phyloP scores from a whole-genome alignment of 2,113 vertebrate species.

The Nesoenas mayeri region DNA sequence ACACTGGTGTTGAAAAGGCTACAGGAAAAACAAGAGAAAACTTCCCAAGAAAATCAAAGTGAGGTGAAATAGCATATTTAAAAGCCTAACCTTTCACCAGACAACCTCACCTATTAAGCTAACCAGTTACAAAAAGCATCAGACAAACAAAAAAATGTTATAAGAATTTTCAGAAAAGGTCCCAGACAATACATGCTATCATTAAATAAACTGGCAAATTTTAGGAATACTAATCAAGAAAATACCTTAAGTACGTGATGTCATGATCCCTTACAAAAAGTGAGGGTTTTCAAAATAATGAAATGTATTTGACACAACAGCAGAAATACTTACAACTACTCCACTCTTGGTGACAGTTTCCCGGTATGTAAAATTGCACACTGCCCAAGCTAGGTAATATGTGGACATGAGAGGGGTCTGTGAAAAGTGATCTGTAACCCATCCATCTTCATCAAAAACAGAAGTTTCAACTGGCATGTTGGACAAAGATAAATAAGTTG shows the following conservation, averaged over 20 bases:
- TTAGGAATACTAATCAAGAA: not conserved
- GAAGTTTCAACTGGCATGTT: conserved; percentile 94
- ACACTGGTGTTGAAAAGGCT: not conserved
- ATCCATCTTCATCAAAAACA: conserved; percentile 88
- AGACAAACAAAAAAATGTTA: not conserved
- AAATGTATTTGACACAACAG: not conserved
- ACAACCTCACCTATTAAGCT: not conserved
- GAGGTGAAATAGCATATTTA: not conserved
- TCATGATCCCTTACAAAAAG: not conserved
- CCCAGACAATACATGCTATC: not conserved
- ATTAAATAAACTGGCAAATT: not conserved
- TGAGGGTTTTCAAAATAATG: not conserved
- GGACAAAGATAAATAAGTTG: conserved; percentile 90
- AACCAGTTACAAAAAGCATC: not conserved
- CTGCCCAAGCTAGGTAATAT: conserved; percentile 95
- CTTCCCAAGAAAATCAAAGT: not conserved
- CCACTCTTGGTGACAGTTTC: conserved; percentile 87
- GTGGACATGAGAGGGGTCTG: conserved; percentile 98
- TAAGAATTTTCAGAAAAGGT: not conserved
- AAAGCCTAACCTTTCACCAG: not conserved
- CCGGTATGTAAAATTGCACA: conserved; percentile 95
- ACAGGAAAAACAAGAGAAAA: not conserved
- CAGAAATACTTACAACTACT: conserved; percentile 85
- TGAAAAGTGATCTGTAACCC: conserved; percentile 89
- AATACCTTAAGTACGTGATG: not conserved